Base-by-base conservation (phyloP, 2,888 invertebrate genomes). In the Brassicogethes aeneus region DNA sequence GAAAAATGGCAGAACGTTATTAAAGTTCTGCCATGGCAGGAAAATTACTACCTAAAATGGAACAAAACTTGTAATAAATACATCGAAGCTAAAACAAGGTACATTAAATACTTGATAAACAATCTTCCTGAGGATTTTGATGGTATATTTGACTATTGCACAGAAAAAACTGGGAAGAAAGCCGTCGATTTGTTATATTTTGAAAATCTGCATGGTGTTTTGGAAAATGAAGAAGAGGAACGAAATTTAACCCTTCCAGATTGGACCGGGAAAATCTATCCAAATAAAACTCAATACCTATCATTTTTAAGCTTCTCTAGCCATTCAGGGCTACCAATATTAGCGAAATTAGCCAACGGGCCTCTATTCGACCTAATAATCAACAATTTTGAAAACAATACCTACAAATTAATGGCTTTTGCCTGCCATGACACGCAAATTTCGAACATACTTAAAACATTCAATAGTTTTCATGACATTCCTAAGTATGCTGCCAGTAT, bases 361-460 rank as follows among this genome's bases (percentile, higher is more conserved):
- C 79, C 79, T 0, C 58, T 91, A n/a, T 64, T 91, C 2, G 76
- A 81, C 51, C 77, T 85, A 52, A 79, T 91, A 37, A 62, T 80
- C 0, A 51, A 72, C 0, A 74, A 82, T 42, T 82, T 89, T 70
- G 55, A 64, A 0, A 60, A 71, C 1, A 49, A 40, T 15, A 23
- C 23, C 23, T 23, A 7, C 23, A 82, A 80, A 49, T 48, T 89
- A 31, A 75, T 78, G 57, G 71, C 89, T 37, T 88, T 84, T 56
- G 87, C 88, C 45, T 88, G 73, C 0, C 92, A 93, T 56, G 92
- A 93, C 60, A 75, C 81, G 0, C 91, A 86, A 0, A 68, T 93
- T 10, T 84, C 82, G 0, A 83, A 77, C 55, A 55, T 91, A 23
- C 70, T 92, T 1, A 82, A 81, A 60, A 73, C 82, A 0, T 64